A percentile compares a stretch with the other conserved stretches of the same genome.
phyloP scores from a whole-genome alignment of 2,113 vertebrate species.

The Oreochromis spilurus region DNA sequence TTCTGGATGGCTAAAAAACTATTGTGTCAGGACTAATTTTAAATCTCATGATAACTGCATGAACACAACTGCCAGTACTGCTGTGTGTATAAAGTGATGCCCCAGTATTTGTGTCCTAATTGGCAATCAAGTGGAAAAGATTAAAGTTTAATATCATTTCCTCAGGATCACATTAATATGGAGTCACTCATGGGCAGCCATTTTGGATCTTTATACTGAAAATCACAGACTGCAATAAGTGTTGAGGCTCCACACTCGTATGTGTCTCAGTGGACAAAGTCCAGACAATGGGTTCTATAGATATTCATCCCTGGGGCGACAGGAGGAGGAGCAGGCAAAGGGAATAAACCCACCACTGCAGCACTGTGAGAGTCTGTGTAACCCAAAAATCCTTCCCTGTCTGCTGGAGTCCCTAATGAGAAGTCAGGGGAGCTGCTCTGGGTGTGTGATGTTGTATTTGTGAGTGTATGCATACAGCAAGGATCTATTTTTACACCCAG shows the following conservation, averaged over 20 bases:
- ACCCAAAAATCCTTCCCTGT: constrained; percentile 29
- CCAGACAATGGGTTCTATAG: constrained; percentile 38
- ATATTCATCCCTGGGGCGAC: constrained; percentile 51
- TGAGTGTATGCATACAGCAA: background rate
- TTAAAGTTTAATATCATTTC: constrained; percentile 26
- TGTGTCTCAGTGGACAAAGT: constrained; percentile 23
- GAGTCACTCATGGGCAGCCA: background rate
- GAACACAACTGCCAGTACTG: background rate
- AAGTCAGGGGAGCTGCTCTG: constrained; percentile 43
- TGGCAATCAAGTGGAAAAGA: background rate
- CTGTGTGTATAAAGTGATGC: background rate
- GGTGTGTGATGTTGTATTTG: background rate
- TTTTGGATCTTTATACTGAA: background rate
- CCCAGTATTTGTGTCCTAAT: background rate
- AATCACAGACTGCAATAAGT: constrained; percentile 36
- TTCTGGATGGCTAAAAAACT: constrained; percentile 31
- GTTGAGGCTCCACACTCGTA: constrained; percentile 17
- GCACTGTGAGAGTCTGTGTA: background rate
- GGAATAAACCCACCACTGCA: background rate
- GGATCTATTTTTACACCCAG: constrained; percentile 25
- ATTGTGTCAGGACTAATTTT: background rate
- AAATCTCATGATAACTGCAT: background rate
- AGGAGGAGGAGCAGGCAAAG: background rate
- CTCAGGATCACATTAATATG: constrained; percentile 2
- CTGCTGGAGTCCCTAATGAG: constrained; percentile 42